phyloP scores from a whole-genome alignment of 2,888 invertebrate species.

The Isotomurus palustris region DNA sequence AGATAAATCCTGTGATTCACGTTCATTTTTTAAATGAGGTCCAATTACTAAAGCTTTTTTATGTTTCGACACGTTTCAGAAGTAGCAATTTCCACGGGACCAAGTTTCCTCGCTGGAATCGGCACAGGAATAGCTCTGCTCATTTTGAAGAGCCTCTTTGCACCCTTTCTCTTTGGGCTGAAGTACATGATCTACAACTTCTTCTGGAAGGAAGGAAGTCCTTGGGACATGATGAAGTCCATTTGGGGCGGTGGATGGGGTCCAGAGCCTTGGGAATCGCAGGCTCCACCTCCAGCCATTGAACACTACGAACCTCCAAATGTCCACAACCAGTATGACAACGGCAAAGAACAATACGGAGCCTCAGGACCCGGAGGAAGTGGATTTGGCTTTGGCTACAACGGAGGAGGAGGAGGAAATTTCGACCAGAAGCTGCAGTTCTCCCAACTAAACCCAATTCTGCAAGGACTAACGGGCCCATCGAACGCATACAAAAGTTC shows the following conservation, averaged over 20 bases:
- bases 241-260: conserved; percentile 23
- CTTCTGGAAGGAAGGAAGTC: conserved; percentile 57
- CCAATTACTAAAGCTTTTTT: too few species aligned
- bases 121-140: conserved; percentile 67
- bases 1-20: too few species aligned
- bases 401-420: conserved; percentile 6
- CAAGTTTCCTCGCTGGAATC: conserved; percentile 59
- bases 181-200: conserved; percentile 77
- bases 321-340: conserved; percentile 36
- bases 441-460: conserved; percentile 23
- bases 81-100: conserved; percentile 45
- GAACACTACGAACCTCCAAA: conserved; percentile 41
- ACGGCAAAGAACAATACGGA: conserved; percentile 6
- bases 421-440: conserved; percentile 28
- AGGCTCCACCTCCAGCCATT: conserved; percentile 30
- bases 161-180: conserved; percentile 75
- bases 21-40: too few species aligned
- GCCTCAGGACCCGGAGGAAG: conserved; percentile 3
- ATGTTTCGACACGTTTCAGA: conserved; percentile 30
- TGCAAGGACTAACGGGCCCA: conserved; percentile 14
- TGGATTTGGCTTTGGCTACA: conserved; percentile 1
- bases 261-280: conserved; percentile 26
- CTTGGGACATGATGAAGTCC: conserved; percentile 41
- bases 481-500: background rate
- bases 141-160: conserved; percentile 70